Conservation (phyloP, 2,888 invertebrate species). For the Acronicta leporina region DNA sequence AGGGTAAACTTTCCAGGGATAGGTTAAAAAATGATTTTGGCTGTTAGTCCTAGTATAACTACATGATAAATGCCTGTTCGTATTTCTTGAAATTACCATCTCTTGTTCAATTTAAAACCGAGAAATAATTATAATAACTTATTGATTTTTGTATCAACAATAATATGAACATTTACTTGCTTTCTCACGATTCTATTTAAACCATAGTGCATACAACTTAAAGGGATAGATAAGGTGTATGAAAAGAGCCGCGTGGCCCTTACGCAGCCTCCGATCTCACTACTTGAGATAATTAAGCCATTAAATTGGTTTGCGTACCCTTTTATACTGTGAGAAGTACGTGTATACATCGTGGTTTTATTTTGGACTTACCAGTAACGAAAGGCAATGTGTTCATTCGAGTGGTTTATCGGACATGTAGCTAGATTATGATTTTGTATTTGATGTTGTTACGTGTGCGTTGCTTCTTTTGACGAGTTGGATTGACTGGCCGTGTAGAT, state of each 20-base stretch:
- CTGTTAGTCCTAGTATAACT: too few species aligned
- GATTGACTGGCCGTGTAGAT: background rate
- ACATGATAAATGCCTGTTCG: too few species aligned
- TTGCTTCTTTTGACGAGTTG: background rate
- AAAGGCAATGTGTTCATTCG: constrained; percentile 73
- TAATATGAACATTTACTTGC: constrained; percentile 43
- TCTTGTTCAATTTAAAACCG: too few species aligned
- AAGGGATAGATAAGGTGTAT: constrained; percentile 68
- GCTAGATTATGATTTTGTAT: constrained; percentile 58
- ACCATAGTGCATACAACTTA: constrained; percentile 57
- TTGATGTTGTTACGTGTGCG: constrained; percentile 37
- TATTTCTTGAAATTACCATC: too few species aligned
- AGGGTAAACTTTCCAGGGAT: too few species aligned
- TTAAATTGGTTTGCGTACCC: constrained; percentile 81
- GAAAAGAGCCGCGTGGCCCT: constrained; percentile 63
- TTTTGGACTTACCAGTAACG: constrained; percentile 69
- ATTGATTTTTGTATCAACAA: constrained; percentile 45
- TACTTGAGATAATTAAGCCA: constrained; percentile 87
- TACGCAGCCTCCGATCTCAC: constrained; percentile 71
- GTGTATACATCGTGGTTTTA: constrained; percentile 65
- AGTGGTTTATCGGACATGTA: constrained; percentile 59
- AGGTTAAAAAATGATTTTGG: too few species aligned
- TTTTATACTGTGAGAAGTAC: constrained; percentile 79
- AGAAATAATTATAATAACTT: background rate
- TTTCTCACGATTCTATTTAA: constrained; percentile 64